Evolutionary conservation across 2,888 invertebrate species (phyloP).

Genomic region (Graphium colonna): DNA sequence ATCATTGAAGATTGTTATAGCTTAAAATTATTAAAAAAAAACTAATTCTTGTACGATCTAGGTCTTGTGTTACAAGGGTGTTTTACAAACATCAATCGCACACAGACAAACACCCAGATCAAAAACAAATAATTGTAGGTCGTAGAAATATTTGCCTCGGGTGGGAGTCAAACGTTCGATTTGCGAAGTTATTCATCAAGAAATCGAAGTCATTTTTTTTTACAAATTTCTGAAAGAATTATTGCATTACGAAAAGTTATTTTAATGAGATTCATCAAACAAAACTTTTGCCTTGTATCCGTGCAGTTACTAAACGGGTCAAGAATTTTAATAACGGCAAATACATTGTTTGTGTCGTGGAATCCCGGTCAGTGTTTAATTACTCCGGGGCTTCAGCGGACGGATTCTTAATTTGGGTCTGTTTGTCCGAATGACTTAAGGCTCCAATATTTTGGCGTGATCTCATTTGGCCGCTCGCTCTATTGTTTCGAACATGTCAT

Average conservation of each 20-base stretch:
- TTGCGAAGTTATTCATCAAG: not conserved
- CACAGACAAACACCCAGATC: no score
- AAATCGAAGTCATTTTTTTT: no score
- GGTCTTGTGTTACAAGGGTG: no score
- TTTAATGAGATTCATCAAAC: not conserved
- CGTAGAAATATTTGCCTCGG: no score
- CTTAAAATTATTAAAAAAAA: no score
- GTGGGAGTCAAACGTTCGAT: no score
- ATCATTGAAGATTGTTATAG: no score
- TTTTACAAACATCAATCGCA: no score
- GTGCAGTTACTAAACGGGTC: constrained; percentile 8
- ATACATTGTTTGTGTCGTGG: constrained; percentile 17
- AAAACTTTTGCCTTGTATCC: constrained; percentile 4
- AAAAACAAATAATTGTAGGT: no score
- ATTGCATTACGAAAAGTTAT: not conserved
- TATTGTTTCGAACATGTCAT: not conserved
- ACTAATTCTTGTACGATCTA: no score
- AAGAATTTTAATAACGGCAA: constrained; percentile 20
- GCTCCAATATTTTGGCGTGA: constrained; percentile 12
- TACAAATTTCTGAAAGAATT: not conserved
- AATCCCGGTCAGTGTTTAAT: constrained; percentile 24
- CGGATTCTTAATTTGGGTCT: constrained; percentile 20
- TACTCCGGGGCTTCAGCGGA: constrained; percentile 10
- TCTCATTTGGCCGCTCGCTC: constrained; percentile 3
- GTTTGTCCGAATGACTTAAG: constrained; percentile 22